Conservation (phyloP, 2,888 invertebrate species). For the Syrista parreyssii region DNA sequence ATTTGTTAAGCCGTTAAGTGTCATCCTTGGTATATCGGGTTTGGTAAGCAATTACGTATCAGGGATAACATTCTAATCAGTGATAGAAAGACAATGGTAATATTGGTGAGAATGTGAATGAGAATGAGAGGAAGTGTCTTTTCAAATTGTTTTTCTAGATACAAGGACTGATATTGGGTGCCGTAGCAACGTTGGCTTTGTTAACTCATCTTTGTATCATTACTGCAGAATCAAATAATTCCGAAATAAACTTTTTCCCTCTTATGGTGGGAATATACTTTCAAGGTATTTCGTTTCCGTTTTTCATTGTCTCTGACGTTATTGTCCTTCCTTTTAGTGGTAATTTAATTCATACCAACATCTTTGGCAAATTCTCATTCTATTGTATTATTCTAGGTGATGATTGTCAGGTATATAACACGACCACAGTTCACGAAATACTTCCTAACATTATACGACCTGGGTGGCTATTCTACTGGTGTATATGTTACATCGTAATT, state of each 20-base stretch:
- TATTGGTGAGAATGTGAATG: neutral
- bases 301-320: neutral
- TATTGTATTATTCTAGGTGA: neutral
- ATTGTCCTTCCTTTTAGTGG: neutral
- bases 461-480: conserved; percentile 14
- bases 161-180: conserved; percentile 10
- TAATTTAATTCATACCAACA: neutral
- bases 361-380: neutral
- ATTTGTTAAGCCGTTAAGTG: conserved; percentile 13
- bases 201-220: conserved; percentile 14
- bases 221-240: conserved; percentile 4
- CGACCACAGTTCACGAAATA: conserved; percentile 1
- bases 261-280: conserved; percentile 16
- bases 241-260: conserved; percentile 1
- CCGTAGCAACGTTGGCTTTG: conserved; percentile 5
- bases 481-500: conserved; percentile 8
- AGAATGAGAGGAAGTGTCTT: neutral
- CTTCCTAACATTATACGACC: conserved; percentile 10
- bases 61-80: neutral
- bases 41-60: conserved; percentile 14
- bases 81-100: neutral
- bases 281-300: conserved; percentile 9
- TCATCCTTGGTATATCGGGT: conserved; percentile 11
- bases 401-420: conserved; percentile 15
- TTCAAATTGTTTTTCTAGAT: conserved; percentile 4